Conservation (phyloP, 2,113 vertebrate genomes). For the Silurus asotus region DNA sequence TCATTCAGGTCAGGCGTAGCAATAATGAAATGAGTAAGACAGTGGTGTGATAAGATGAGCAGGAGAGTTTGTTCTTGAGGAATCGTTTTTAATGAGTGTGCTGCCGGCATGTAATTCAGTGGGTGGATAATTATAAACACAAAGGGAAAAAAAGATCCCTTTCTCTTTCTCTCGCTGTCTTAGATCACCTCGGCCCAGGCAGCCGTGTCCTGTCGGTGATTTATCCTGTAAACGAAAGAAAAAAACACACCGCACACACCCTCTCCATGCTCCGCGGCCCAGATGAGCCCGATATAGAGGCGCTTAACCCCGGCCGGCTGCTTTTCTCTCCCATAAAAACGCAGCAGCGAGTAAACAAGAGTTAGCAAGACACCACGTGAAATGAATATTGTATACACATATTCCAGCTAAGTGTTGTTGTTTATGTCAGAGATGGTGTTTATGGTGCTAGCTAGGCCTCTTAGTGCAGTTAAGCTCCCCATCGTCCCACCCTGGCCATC, state of each 20-base stretch:
- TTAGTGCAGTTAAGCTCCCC: constrained; percentile 77
- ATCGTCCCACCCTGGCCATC: constrained; percentile 73
- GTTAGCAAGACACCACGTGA: constrained; percentile 68
- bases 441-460: constrained; percentile 75
- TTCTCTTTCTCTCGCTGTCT: constrained; percentile 36
- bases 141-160: constrained; percentile 15
- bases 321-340: constrained; percentile 56
- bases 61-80: constrained; percentile 34
- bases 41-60: constrained; percentile 34
- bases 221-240: constrained; percentile 52
- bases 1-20: constrained; percentile 22
- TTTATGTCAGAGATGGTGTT: constrained; percentile 78
- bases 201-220: constrained; percentile 51
- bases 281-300: constrained; percentile 50
- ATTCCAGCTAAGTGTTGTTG: constrained; percentile 76
- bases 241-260: constrained; percentile 8
- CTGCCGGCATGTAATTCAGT: constrained; percentile 35
- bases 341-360: constrained; percentile 68
- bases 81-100: constrained; percentile 42
- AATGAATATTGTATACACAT: constrained; percentile 78
- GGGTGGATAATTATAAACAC: constrained; percentile 38
- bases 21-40: constrained; percentile 32
- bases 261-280: constrained; percentile 36
- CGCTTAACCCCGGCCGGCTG: constrained; percentile 64
- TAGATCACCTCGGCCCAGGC: constrained; percentile 28